Conservation (phyloP, 2,113 vertebrate genomes). For the Halichoerus grypus region DNA sequence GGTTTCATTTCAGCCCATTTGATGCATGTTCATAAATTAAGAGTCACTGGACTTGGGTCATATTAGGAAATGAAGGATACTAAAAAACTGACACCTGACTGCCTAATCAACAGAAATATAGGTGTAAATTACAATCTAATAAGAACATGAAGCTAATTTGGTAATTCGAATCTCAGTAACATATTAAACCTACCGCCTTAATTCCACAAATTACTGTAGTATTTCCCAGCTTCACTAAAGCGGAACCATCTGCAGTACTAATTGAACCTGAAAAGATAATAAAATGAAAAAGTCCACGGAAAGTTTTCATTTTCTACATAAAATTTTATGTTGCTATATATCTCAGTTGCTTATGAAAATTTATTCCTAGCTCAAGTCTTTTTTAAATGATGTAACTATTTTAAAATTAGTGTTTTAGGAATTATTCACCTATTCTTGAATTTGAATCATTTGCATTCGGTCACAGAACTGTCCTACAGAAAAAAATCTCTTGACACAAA, state of each 20-base stretch:
- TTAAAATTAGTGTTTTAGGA: neutral
- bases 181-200: constrained; percentile 91
- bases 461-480: neutral
- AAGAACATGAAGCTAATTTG: neutral
- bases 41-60: neutral
- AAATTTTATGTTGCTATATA: neutral
- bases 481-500: constrained; percentile 21
- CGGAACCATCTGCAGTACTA: constrained; percentile 96
- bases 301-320: neutral
- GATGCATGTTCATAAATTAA: neutral
- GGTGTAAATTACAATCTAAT: neutral
- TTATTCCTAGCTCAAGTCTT: neutral
- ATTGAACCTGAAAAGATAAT: constrained; percentile 92
- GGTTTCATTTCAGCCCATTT: neutral
- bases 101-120: neutral
- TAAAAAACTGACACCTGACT: neutral
- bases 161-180: neutral
- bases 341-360: neutral
- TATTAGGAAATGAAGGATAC: neutral
- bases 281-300: constrained; percentile 7
- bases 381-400: constrained; percentile 14
- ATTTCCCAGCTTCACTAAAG: constrained; percentile 97
- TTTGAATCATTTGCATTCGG: neutral
- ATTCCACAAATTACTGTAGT: constrained; percentile 97
- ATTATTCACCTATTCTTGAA: neutral